phyloP scores from a whole-genome alignment of 2,888 invertebrate species.

The Colostygia pectinataria region DNA sequence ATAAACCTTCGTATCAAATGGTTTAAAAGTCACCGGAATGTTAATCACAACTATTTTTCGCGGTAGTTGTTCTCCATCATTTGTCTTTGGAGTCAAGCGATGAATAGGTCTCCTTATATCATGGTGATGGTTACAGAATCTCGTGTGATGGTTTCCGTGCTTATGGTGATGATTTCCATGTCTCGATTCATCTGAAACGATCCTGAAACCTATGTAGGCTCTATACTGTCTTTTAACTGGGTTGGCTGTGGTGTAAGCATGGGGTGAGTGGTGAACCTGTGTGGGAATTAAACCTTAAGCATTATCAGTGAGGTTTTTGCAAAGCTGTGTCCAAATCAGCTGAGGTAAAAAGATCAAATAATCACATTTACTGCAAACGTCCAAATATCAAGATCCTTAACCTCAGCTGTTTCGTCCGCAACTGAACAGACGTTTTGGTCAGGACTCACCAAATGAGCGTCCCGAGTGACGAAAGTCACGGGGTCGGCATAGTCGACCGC shows the following conservation, averaged over 20 bases:
- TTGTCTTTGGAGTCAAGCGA: neutral
- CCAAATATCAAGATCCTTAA: neutral
- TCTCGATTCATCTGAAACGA: slow-evolving; percentile 20
- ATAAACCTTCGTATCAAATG: neutral
- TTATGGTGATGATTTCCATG: slow-evolving; percentile 11
- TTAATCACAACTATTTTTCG: slow-evolving; percentile 1
- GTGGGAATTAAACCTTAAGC: slow-evolving; percentile 27
- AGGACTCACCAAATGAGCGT: slow-evolving; percentile 92
- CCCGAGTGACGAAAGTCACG: slow-evolving; percentile 94
- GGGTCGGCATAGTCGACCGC: slow-evolving; percentile 94
- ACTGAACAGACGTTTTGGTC: slow-evolving; percentile 34
- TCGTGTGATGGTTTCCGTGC: slow-evolving; percentile 5
- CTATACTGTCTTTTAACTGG: slow-evolving; percentile 21
- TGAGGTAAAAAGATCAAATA: neutral
- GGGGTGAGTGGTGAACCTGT: slow-evolving; percentile 21
- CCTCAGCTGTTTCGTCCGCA: slow-evolving; percentile 24
- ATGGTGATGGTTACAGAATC: neutral
- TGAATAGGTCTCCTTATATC: neutral
- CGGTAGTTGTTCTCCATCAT: neutral
- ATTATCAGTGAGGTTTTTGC: slow-evolving; percentile 24
- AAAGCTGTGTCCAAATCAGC: slow-evolving; percentile 19
- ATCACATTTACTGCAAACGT: neutral
- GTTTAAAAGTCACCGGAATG: slow-evolving; percentile 16
- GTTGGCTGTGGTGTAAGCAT: slow-evolving; percentile 17
- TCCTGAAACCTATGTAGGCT: slow-evolving; percentile 23